Base-by-base conservation (phyloP, 2,797 vertebrate species). In the Onychomys arenicola region DNA sequence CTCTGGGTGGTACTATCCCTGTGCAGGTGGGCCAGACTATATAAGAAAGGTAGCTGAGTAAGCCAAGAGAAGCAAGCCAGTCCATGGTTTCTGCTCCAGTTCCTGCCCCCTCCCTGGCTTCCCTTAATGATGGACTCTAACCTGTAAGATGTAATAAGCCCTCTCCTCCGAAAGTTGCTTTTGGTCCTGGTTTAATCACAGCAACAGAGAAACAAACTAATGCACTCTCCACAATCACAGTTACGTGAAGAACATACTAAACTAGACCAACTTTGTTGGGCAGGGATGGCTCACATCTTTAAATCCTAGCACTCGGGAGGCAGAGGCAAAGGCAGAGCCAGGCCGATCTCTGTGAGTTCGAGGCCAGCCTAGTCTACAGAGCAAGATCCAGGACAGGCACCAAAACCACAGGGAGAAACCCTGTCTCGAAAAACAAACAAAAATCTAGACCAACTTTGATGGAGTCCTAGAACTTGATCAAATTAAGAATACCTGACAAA, bases 221-320 rank as follows among this genome's bases (percentile, higher is more conserved):
- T 25, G 32, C 43, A 85, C 12, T 67, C 17, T 40, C 49, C 85
- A 73, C 29, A 71, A 71, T 37, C 59, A 10, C 46, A 85, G 63
- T 80, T 97, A 80, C 46, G 13, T 57, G 52, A 96, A 93, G 21
- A 92, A 94, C 13, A 91, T 46, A 95, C 76, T 85, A 73, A 93
- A 75, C 55, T 81, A 6, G 16, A 90, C 21, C 9, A 93, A 84
- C 25, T 10, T 12, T 29, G 71, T 12, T 12, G 49, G 49, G 49
- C 49, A 52, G 11, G 49, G 49, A 52, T 52, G 49, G 49, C 49
- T 52, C 49, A 52, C 2, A 2, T 12, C 49, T 52, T 52, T 52
- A 52, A 52, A 52, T 52, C 49, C 49, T 12, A 52, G 49, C 49
- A 52, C 49, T 52, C 12, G 11, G 49, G 49, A 52, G 49, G 49